Base-by-base conservation (phyloP, 2,888 invertebrate species). In the Timandra comae region DNA sequence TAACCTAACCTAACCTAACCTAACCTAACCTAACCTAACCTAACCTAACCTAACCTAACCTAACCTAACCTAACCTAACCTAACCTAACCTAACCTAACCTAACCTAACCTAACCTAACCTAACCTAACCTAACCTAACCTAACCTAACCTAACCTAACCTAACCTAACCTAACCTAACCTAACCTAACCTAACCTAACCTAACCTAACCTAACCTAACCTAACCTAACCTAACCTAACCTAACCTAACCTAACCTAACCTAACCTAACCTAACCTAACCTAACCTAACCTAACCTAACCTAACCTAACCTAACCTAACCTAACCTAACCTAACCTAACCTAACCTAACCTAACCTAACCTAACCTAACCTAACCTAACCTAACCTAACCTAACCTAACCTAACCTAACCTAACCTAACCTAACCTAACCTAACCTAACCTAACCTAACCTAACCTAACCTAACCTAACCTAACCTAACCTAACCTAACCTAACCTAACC, bases 161-260 rank as follows among this genome's bases (percentile, higher is more conserved):
- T 38, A 38, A 38, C 41, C 35, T 46, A 39, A 39, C 41, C 37
- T 38, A 44, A 39, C 41, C 40, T 38, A 22, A 22, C 22, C 35
- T 34, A 21, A 29, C 21, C 29, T 21, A 29, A 29, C 22, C 29
- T 35, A 44, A 41, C 41, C 41, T 44, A 44, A 41, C 44, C 41
- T 38, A 41, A 40, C 41, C 41, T 41, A 44, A 44, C 40, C 44
- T 44, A 44, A 44, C 44, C 44, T 44, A 44, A 44, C 44, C 44
- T 44, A 44, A 44, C 44, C 44, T 44, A 44, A 44, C 44, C 44
- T 44, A 44, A 44, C 44, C 44, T 44, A 43, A 43, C 43, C 43
- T 41, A 41, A 41, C 41, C 41, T 41, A 41, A 41, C 41, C 41
- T 41, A 41, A 41, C 41, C 41, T 41, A 41, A 41, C 41, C 41